A percentile compares a stretch with the other conserved stretches of the same genome.
Conservation (phyloP, 2,888 invertebrate genomes). For the Diachrysia chrysitis region DNA sequence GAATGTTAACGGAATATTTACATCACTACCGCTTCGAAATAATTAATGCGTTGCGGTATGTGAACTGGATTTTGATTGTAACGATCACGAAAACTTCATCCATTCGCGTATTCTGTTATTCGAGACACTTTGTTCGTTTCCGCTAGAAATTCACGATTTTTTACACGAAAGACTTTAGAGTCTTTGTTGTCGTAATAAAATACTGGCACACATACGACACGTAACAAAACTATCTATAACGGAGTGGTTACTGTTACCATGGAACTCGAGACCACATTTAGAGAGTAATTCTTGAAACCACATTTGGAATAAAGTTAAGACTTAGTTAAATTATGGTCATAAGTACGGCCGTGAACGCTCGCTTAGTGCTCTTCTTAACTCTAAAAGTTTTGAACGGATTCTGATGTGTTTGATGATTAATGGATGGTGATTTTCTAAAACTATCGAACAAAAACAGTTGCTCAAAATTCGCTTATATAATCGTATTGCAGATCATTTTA, state of each 20-base stretch:
- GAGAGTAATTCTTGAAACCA: constrained; percentile 6
- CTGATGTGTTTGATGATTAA: neutral
- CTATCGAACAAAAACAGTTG: neutral
- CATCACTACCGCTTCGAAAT: constrained; percentile 57
- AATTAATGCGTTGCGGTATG: constrained; percentile 49
- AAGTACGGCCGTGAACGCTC: neutral
- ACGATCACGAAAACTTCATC: constrained; percentile 48
- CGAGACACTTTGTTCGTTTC: constrained; percentile 40
- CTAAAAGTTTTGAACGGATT: neutral
- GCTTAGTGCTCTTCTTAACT: neutral
- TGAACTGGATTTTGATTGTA: constrained; percentile 56
- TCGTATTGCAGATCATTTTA: neutral
- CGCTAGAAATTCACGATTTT: constrained; percentile 39
- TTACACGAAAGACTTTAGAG: constrained; percentile 21
- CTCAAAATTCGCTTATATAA: neutral
- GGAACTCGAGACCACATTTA: constrained; percentile 9
- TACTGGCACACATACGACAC: constrained; percentile 29
- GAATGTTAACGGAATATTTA: constrained; percentile 39
- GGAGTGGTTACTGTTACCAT: constrained; percentile 7
- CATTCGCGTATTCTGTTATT: constrained; percentile 46
- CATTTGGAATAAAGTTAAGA: constrained; percentile 4
- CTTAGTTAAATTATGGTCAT: constrained; percentile 4
- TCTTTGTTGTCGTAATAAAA: constrained; percentile 26
- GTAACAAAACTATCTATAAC: constrained; percentile 13
- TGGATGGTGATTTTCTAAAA: neutral